These are phyloP conservation scores for Odocoileus hemionus DNA, from an alignment of 2,113 vertebrate genomes.

Conservation along the genomic window DNA sequence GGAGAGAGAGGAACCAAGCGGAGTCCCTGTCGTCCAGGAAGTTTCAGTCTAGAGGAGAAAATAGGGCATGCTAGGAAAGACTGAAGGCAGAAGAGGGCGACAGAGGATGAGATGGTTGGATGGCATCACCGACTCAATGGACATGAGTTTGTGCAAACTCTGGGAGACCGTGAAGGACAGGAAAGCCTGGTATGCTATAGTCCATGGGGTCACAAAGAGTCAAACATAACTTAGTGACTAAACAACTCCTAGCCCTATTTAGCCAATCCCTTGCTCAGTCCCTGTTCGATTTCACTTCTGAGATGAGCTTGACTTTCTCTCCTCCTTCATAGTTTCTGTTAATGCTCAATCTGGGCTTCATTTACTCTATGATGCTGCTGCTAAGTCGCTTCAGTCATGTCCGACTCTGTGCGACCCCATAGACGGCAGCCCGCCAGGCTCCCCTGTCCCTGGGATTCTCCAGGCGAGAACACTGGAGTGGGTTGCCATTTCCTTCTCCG, in stretches of 20 bases:
- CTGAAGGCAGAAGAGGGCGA: background rate
- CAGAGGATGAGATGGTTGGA: background rate
- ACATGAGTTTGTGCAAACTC: background rate
- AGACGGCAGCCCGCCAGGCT: no score
- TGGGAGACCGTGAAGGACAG: background rate
- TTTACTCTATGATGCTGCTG: background rate
- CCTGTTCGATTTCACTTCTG: background rate
- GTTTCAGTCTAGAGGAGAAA: conserved; percentile 5
- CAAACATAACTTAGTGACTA: background rate
- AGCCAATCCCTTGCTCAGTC: background rate
- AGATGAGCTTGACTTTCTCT: background rate
- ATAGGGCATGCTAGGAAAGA: background rate
- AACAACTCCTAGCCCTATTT: background rate
- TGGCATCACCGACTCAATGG: background rate
- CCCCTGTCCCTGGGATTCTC: no score
- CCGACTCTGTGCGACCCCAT: no score
- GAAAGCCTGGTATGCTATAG: background rate
- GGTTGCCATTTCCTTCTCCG: no score
- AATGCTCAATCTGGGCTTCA: background rate
- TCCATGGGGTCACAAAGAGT: background rate
- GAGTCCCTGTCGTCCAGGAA: background rate
- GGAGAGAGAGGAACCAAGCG: background rate
- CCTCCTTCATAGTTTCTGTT: background rate
- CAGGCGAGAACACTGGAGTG: no score
- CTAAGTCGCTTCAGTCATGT: no score